Conservation (phyloP, 2,797 vertebrate genomes). For the Enteromius afrohamiltoni region DNA sequence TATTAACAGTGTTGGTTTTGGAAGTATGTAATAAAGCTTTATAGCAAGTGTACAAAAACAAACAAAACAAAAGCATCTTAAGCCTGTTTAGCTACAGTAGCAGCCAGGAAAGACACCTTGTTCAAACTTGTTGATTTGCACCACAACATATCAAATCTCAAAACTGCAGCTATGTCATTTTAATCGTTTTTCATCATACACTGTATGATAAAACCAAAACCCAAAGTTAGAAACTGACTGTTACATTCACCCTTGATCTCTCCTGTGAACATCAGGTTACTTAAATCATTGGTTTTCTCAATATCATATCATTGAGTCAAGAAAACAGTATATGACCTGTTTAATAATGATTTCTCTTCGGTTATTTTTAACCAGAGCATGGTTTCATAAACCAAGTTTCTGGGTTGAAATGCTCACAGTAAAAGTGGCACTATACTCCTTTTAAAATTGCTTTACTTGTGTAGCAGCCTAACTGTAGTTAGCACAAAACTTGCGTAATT, state of each 20-base stretch:
- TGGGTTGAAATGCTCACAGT: not conserved
- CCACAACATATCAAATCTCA: not conserved
- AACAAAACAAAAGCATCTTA: not conserved
- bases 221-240: not conserved
- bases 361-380: not conserved
- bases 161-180: not conserved
- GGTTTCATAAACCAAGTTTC: not conserved
- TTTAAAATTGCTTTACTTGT: not conserved
- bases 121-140: constrained; percentile 4
- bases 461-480: not conserved
- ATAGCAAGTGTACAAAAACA: not conserved
- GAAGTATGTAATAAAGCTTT: not conserved
- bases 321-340: not conserved
- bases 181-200: not conserved
- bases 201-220: not conserved
- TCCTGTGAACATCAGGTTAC: not conserved
- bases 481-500: not conserved
- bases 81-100: constrained; percentile 1
- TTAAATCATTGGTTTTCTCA: not conserved
- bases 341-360: not conserved
- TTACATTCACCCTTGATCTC: not conserved
- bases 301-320: not conserved
- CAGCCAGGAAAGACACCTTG: not conserved
- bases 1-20: not conserved
- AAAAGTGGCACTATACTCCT: not conserved